Base-by-base conservation (phyloP, 2,888 invertebrate genomes). In the Dichetophora obliterata region DNA sequence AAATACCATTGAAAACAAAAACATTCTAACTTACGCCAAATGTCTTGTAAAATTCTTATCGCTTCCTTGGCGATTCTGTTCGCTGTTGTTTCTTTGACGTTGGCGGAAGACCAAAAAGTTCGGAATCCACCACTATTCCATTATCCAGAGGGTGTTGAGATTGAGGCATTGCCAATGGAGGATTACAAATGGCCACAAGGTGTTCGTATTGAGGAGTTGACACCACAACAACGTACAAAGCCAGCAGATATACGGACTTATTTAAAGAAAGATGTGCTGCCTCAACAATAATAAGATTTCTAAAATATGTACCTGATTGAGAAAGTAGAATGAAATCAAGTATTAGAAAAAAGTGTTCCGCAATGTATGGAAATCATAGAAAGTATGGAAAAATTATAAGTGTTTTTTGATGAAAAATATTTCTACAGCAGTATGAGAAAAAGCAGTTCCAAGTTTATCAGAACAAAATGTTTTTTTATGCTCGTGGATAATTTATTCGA, bases 151-250 rank as follows among this genome's bases (percentile, higher is more conserved):
- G 63, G 63, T 31, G 63, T 63, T 0, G 27, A 63, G n/a, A 63
- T 63, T 31, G 63, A 63, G 16, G 63, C 24, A 31, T 31, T 63
- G 63, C 57, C 57, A 14, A 27, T 59, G 57, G 57, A 59, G 57
- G 57, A 63, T 4, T 16, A n/a, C 31, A n/a, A 34, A 63, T n/a
- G 61, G 16, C 31, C 63, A 31, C 11, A 31, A 14, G 16, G 63
- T 4, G 63, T 63, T 31, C 63, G n/a, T n/a, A 22, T 63, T 31
- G 31, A 63, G 63, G 16, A 63, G 16, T 14, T 63, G 16, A 11
- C 31, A 31, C 63, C n/a, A 8, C 27, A 27, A n/a, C n/a, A 24
- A 3, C 31, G 16, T 31, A 63, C 9, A 14, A 63, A 31, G 14
- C 63, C 63, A 9, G 57, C 3, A 59, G 24, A 59, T 3, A 24